Conservation (phyloP, 1,140 invertebrate genomes). For the Calycopis cecrops region DNA sequence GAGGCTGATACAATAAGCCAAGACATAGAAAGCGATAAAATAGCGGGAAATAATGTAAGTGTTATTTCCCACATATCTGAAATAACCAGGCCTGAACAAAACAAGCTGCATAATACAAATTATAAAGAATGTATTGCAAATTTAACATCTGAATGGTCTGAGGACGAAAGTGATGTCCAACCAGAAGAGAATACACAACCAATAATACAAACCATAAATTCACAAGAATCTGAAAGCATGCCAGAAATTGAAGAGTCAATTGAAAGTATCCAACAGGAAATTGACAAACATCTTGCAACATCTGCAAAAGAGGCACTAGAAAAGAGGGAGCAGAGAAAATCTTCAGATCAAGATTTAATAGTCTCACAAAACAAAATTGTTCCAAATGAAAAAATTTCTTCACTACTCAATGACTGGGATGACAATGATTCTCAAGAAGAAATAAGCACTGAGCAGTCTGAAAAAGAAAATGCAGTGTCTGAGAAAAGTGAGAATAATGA, state of each 20-base stretch:
- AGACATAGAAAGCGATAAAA: slow-evolving; percentile 15
- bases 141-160: slow-evolving; percentile 66
- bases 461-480: slow-evolving; percentile 14
- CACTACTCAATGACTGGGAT: slow-evolving; percentile 70
- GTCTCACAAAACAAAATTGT: background rate
- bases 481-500: slow-evolving; percentile 13
- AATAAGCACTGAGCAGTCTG: slow-evolving; percentile 15
- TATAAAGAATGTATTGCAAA: slow-evolving; percentile 42
- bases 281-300: slow-evolving; percentile 41
- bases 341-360: background rate
- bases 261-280: slow-evolving; percentile 68
- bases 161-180: slow-evolving; percentile 51
- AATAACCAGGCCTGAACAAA: background rate
- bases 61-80: background rate
- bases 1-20: slow-evolving; percentile 16
- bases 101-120: slow-evolving; percentile 3
- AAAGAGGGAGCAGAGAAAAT: slow-evolving; percentile 4
- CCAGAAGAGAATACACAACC: slow-evolving; percentile 15
- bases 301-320: slow-evolving; percentile 18
- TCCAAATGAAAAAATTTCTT: slow-evolving; percentile 52
- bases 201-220: slow-evolving; percentile 3
- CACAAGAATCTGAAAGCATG: slow-evolving; percentile 22
- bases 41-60: slow-evolving; percentile 4
- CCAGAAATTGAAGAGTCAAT: slow-evolving; percentile 62
- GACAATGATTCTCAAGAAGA: slow-evolving; percentile 69